Conservation (phyloP, 2,113 vertebrate genomes). For the Heterochromis multidens region DNA sequence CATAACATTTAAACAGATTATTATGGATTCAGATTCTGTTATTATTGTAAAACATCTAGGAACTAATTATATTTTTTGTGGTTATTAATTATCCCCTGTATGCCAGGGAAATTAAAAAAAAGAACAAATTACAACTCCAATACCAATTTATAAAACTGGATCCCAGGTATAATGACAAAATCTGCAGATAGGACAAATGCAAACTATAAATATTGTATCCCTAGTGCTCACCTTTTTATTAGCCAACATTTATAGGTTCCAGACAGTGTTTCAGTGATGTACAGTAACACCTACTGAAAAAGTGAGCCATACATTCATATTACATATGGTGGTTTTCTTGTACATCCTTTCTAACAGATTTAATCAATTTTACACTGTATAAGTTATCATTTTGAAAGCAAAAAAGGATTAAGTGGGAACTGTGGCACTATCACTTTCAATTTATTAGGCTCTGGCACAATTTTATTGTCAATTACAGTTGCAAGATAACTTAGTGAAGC, state of each 20-base stretch:
- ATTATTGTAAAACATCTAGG: neutral
- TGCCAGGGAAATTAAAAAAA: no score
- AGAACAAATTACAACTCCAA: neutral
- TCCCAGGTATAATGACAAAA: neutral
- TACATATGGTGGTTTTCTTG: neutral
- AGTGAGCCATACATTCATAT: neutral
- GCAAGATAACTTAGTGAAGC: no score
- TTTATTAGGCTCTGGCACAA: no score
- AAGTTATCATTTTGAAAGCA: no score
- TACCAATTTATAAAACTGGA: neutral
- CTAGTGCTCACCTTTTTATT: neutral
- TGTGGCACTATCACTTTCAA: no score
- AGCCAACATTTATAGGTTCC: neutral
- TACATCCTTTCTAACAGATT: no score
- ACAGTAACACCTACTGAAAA: neutral
- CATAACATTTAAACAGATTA: neutral
- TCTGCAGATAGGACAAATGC: neutral
- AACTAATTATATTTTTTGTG: neutral
- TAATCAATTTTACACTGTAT: no score
- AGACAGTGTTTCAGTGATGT: neutral
- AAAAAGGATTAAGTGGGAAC: no score
- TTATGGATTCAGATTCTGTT: neutral
- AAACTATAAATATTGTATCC: neutral
- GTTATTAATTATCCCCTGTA: neutral
- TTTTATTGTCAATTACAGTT: no score